These are phyloP conservation scores for Saxicola maurus DNA, from an alignment of 2,797 vertebrate genomes.

Conservation along the genomic window DNA sequence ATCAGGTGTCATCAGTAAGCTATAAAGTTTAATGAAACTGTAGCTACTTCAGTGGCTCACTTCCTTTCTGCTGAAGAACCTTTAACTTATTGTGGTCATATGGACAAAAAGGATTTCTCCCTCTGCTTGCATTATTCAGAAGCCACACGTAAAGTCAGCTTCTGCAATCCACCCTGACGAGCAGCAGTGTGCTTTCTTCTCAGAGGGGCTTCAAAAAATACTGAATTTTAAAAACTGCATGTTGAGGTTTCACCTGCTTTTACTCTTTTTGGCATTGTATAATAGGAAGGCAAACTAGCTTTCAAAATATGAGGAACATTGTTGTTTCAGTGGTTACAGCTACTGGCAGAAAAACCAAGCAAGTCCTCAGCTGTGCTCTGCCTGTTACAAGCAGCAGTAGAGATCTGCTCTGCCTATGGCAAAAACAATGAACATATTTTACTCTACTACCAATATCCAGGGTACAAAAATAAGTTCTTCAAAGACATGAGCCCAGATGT, in stretches of 20 bases:
- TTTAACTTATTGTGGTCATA: not conserved
- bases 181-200: not conserved
- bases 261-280: not conserved
- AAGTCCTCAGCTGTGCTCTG: not conserved
- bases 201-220: not conserved
- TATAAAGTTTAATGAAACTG: not conserved
- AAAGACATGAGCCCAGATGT: not conserved
- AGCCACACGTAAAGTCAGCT: not conserved
- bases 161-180: not conserved
- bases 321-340: not conserved
- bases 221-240: not conserved
- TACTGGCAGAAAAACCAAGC: not conserved
- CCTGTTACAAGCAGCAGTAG: not conserved
- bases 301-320: not conserved
- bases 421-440: not conserved
- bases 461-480: not conserved
- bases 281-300: not conserved
- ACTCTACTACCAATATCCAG: not conserved
- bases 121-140: not conserved
- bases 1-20: not conserved
- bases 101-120: not conserved
- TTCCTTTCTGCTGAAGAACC: not conserved
- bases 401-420: not conserved
- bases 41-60: not conserved
- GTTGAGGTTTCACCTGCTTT: not conserved